A percentile compares a stretch with the other conserved stretches of the same genome.
Evolutionary conservation across 2,113 vertebrate species (phyloP).

Genomic region (Pionites leucogaster): DNA sequence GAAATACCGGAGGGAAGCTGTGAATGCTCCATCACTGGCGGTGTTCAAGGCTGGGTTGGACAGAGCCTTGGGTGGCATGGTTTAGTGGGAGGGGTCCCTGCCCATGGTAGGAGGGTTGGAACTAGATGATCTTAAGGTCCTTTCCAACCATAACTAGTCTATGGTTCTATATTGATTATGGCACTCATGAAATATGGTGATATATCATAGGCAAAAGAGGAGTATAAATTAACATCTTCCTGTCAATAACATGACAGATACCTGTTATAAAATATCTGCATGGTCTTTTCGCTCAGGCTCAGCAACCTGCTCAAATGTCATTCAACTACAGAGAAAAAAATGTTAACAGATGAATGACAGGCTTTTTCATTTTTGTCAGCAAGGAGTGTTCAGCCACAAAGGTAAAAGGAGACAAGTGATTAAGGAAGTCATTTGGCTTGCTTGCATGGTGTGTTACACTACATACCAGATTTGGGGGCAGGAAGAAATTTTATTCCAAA

Average conservation of each 20-base stretch:
- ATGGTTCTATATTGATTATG: background rate
- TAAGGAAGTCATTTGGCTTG: background rate
- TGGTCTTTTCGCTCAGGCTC: background rate
- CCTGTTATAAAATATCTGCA: constrained; percentile 18
- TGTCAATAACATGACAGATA: constrained; percentile 9
- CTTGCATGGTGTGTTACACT: background rate
- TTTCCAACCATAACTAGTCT: no score
- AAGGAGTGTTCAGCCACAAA: background rate
- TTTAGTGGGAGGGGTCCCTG: no score
- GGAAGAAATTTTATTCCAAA: background rate
- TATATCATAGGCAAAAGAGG: background rate
- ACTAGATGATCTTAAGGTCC: no score
- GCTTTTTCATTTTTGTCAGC: background rate
- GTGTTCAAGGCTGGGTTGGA: no score
- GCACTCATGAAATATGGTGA: constrained; percentile 12
- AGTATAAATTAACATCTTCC: constrained; percentile 20
- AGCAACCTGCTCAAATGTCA: constrained; percentile 4
- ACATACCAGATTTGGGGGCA: background rate
- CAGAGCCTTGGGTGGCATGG: no score
- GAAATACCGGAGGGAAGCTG: background rate
- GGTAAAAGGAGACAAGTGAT: background rate
- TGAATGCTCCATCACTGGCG: no score
- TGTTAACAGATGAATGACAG: background rate
- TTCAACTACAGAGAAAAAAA: constrained; percentile 20
- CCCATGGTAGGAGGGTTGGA: no score